Evolutionary conservation across 2,113 vertebrate species (phyloP), one percentile per base, ranked within the genome.

Genomic region (Ailurus styani): DNA sequence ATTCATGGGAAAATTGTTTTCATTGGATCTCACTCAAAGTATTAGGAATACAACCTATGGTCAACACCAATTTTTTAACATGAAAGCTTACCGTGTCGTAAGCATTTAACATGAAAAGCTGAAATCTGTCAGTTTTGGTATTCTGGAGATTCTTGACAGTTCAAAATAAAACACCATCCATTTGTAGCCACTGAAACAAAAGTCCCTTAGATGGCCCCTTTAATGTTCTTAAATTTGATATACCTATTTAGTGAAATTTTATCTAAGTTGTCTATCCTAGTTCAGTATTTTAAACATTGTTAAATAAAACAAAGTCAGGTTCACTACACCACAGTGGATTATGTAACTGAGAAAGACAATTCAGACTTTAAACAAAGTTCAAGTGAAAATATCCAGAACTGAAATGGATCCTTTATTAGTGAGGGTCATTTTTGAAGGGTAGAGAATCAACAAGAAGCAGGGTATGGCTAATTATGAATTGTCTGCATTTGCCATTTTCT

Each of bases 1-100:
- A 95, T 95, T 98, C 85, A 23, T 87, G 42, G 93, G 64, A 34
- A 78, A 77, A 96, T n/a, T 93, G 37, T 97, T 97, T 97, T 95
- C 29, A 96, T 72, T 97, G 40, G 90, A n/a, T 8, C 29, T 88
- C 0, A 1, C 91, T 95, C 6, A 94, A 96, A 97, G 42, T 93
- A 97, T 95, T 90, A 96, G 96, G 86, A 37, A 96, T 54, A 83
- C 14, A 90, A 64, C 50, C 72, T 94, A 25, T 0, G 47, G 54
- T 84, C 83, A 96, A 34, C 72, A 64, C 17, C 93, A 82, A 79
- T 96, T 72, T 98, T 98, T 91, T 95, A 72, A 52, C 6, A 87
- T 86, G 40, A 96, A 98, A 97, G 25, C 2, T 83, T 87, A 66
- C 23, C 66, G 42, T 55, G 4, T 18, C 68, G 18, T 47, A 47